A percentile compares a stretch with the other conserved stretches of the same genome.
phyloP scores from a whole-genome alignment of 2,113 vertebrate genomes.

The Megaleporinus macrocephalus region DNA sequence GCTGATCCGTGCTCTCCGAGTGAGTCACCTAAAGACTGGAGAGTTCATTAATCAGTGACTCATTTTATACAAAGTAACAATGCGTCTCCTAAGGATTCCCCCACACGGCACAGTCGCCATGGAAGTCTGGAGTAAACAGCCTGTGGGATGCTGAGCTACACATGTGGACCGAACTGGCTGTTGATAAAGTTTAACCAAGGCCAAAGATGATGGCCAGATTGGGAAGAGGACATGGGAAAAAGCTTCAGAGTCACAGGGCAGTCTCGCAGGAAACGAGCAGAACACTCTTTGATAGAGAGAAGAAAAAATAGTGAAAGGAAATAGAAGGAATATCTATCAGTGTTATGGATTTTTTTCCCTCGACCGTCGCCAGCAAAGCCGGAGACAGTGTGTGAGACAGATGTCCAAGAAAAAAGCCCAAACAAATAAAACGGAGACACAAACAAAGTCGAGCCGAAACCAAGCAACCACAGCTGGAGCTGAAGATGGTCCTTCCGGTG shows the following conservation, averaged over 20 bases:
- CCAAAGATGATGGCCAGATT: not conserved
- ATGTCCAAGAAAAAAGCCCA: slow-evolving; percentile 63
- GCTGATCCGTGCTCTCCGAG: slow-evolving; percentile 10
- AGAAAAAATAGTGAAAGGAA: slow-evolving; percentile 53
- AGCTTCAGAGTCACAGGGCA: slow-evolving; percentile 44
- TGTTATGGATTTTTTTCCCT: slow-evolving; percentile 68
- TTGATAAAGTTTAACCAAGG: slow-evolving; percentile 12
- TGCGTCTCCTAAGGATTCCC: slow-evolving; percentile 1
- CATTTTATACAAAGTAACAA: slow-evolving; percentile 24
- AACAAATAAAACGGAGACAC: slow-evolving; percentile 65
- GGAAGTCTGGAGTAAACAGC: slow-evolving; percentile 25
- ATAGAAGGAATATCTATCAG: slow-evolving; percentile 51
- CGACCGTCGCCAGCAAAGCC: slow-evolving; percentile 61
- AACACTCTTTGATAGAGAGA: slow-evolving; percentile 51
- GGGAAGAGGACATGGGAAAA: slow-evolving; percentile 37
- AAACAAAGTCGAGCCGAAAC: slow-evolving; percentile 63
- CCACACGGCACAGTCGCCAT: slow-evolving; percentile 33
- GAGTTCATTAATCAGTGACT: slow-evolving; percentile 30
- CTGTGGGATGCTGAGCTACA: not conserved
- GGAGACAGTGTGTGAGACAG: slow-evolving; percentile 62
- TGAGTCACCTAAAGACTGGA: slow-evolving; percentile 44
- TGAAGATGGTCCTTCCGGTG: slow-evolving; percentile 44
- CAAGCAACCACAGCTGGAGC: slow-evolving; percentile 67
- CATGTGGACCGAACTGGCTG: not conserved
- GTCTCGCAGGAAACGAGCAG: slow-evolving; percentile 50